phyloP scores from a whole-genome alignment of 2,797 vertebrate genomes.

The Heliangelus exortis region DNA sequence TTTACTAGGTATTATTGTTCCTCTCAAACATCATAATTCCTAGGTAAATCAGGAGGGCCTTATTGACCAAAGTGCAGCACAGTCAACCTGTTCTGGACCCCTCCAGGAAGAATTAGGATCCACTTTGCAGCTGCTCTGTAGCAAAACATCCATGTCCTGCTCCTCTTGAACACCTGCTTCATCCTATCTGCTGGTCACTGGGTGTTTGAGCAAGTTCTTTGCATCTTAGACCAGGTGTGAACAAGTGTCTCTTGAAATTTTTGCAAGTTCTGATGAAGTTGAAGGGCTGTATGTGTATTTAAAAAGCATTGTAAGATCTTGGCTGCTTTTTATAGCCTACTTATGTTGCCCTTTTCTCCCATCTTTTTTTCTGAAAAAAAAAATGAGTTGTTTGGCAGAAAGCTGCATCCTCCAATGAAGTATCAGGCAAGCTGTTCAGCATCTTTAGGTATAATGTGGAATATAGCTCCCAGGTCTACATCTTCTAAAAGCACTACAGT shows the following conservation, averaged over 20 bases:
- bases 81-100: neutral
- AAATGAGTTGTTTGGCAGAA: neutral
- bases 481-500: neutral
- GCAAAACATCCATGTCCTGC: neutral
- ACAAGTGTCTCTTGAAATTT: neutral
- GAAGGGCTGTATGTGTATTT: neutral
- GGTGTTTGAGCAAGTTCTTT: neutral
- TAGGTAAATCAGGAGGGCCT: neutral
- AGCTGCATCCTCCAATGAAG: accelerated
- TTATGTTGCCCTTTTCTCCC: neutral
- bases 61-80: neutral
- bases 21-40: neutral
- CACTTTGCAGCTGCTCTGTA: neutral
- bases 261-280: neutral
- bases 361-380: neutral
- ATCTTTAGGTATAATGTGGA: neutral
- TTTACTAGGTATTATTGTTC: neutral
- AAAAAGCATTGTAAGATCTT: neutral
- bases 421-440: neutral
- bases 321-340: neutral
- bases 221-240: neutral
- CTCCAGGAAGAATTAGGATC: neutral
- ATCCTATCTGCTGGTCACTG: neutral
- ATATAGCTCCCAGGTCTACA: neutral
- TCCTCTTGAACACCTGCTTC: neutral